Conservation (phyloP, 1,140 invertebrate genomes). For the Scaptomyza hsui region DNA sequence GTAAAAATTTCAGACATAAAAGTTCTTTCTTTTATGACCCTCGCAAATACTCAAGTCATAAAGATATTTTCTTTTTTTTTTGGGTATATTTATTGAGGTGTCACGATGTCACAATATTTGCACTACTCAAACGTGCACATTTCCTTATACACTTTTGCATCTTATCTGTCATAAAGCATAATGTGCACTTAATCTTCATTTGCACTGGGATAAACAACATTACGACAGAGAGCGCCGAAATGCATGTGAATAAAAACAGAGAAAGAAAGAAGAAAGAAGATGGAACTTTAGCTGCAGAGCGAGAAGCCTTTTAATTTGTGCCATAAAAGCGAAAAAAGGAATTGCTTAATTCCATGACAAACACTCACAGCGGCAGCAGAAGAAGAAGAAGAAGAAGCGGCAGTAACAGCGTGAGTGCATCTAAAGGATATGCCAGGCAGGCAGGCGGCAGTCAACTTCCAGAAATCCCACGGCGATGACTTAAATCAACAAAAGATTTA, state of each 20-base stretch:
- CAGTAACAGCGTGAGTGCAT: constrained; percentile 14
- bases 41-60: constrained; percentile 21
- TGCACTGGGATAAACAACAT: constrained; percentile 34
- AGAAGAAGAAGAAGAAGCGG: background rate
- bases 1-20: no score
- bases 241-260: background rate
- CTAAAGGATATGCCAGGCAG: constrained; percentile 13
- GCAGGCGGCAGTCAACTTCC: background rate
- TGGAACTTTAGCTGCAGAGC: constrained; percentile 11
- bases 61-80: constrained; percentile 6
- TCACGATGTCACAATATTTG: constrained; percentile 1
- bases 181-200: constrained; percentile 54
- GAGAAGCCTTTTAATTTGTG: constrained; percentile 72
- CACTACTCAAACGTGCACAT: background rate
- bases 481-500: constrained; percentile 81
- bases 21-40: background rate
- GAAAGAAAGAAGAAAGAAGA: background rate
- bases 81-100: constrained; percentile 22
- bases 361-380: constrained; percentile 30
- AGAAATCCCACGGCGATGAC: constrained; percentile 48
- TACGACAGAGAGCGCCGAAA: constrained; percentile 8
- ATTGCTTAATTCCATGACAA: constrained; percentile 77
- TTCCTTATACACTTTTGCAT: constrained; percentile 30
- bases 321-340: constrained; percentile 63
- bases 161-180: constrained; percentile 47